These are phyloP conservation scores for Spodoptera frugiperda DNA, from an alignment of 1,140 invertebrate genomes.

Conservation along the genomic window DNA sequence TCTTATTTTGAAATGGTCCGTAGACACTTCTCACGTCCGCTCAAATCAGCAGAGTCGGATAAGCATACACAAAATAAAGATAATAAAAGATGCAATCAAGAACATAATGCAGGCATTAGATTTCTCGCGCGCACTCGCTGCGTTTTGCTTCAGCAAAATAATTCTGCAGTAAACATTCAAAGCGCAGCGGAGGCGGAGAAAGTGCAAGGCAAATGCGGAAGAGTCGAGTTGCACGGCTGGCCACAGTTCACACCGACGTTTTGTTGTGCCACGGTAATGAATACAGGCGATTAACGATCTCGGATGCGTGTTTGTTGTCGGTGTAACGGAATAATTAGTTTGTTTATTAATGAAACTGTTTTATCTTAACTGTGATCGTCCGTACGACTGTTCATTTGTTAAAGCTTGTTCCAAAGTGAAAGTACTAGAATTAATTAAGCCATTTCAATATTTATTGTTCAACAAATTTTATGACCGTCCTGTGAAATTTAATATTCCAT, in stretches of 20 bases:
- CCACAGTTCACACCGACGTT: slow-evolving; percentile 36
- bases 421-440: slow-evolving; percentile 30
- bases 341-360: slow-evolving; percentile 39
- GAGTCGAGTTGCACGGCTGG: slow-evolving; percentile 50
- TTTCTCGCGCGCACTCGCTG: slow-evolving; percentile 22
- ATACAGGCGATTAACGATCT: slow-evolving; percentile 37
- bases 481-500: slow-evolving; percentile 9
- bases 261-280: slow-evolving; percentile 38
- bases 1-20: neutral
- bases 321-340: slow-evolving; percentile 38
- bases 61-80: slow-evolving; percentile 21
- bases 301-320: slow-evolving; percentile 29
- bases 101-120: slow-evolving; percentile 40
- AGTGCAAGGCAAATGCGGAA: slow-evolving; percentile 63
- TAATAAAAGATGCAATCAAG: slow-evolving; percentile 38
- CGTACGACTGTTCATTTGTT: slow-evolving; percentile 34
- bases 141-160: slow-evolving; percentile 53
- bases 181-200: slow-evolving; percentile 60
- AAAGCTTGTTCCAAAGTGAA: slow-evolving; percentile 30
- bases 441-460: neutral
- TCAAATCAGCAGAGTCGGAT: neutral
- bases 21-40: neutral
- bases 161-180: slow-evolving; percentile 53
- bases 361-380: slow-evolving; percentile 31
- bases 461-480: neutral